Evolutionary conservation across 2,113 vertebrate genomes (phyloP), one percentile per base, ranked within the genome.

Genomic region (Struthidea cinerea): DNA sequence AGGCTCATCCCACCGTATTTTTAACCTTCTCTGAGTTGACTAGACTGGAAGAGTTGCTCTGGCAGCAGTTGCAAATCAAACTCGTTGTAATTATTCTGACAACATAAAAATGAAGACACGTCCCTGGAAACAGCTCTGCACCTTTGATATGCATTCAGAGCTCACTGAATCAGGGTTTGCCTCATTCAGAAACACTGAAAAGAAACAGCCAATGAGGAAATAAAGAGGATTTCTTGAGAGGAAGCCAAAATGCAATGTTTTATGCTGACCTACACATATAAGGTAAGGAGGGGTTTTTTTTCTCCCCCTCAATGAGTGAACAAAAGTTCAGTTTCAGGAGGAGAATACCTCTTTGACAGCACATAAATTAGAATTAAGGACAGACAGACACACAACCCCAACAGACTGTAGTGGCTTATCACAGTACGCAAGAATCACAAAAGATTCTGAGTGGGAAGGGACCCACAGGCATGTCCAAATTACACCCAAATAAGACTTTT

Each of bases 21-120:
- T 89, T 69, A 61, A 91, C 83, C 73, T 95, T 50, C 94, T 88
- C 53, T 27, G 53, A 60, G 89, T 55, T 67, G 87, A 65, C 82
- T 73, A 41, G 73, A 76, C 91, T 96, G 93, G 87, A 94, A 87
- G 10, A 75, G 82, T 26, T 96, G 76, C 90, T 88, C 89, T 87
- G 94, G 95, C 94, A 96, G 80, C 55, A 93, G 93, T 47, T 87
- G 79, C 74, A 86, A 84, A 94, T 81, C 63, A 37, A 96, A 93
- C 73, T 93, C 9, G n/a, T 71, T 71, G 3, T 33, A 89, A 97
- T 93, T 93, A 84, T 39, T 93, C 65, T 80, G 84, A 86, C 85
- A 87, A 82, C 59, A 79, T 17, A 73, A 35, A 93, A 89, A 96
- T 87, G 69, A 91, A 93, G 90, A 37, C 75, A 44, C 15, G 37